Evolutionary conservation across 2,888 invertebrate genomes (phyloP).

Genomic region (Habroteleia sp.): DNA sequence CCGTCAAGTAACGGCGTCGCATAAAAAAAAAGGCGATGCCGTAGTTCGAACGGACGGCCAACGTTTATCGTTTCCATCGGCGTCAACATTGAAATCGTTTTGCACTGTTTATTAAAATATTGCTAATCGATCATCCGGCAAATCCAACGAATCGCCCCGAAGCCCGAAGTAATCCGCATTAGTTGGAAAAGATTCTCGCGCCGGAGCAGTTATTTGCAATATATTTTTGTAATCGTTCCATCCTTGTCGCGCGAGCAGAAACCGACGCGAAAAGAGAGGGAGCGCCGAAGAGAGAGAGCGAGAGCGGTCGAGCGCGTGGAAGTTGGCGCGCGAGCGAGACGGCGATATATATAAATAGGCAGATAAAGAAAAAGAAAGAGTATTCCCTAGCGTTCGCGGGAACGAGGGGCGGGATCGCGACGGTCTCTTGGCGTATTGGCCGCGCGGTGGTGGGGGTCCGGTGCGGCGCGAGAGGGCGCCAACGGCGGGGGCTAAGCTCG

Average conservation of each 20-base stretch:
- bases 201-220: constrained; percentile 40
- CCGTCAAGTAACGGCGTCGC: too few relatives aligned
- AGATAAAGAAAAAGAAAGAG: constrained; percentile 59
- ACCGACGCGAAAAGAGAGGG: constrained; percentile 33
- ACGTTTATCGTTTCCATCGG: too few relatives aligned
- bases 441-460: constrained; percentile 42
- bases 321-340: constrained; percentile 36
- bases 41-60: too few relatives aligned
- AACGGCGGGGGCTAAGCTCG: constrained; percentile 60
- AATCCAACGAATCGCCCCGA: constrained; percentile 1
- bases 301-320: too few relatives aligned
- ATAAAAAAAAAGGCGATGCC: too few relatives aligned
- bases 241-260: constrained; percentile 48
- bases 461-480: constrained; percentile 66
- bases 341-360: constrained; percentile 43
- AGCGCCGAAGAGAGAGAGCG: not conserved
- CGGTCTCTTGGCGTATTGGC: constrained; percentile 62
- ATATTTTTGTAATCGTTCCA: constrained; percentile 56
- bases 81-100: not conserved
- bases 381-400: constrained; percentile 10
- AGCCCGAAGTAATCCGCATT: constrained; percentile 26
- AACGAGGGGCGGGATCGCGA: constrained; percentile 35
- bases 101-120: constrained; percentile 1
- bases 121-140: constrained; percentile 25
- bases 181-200: constrained; percentile 41